Conservation (phyloP, 2,797 vertebrate species). For the Stomatorhinus walkeri region DNA sequence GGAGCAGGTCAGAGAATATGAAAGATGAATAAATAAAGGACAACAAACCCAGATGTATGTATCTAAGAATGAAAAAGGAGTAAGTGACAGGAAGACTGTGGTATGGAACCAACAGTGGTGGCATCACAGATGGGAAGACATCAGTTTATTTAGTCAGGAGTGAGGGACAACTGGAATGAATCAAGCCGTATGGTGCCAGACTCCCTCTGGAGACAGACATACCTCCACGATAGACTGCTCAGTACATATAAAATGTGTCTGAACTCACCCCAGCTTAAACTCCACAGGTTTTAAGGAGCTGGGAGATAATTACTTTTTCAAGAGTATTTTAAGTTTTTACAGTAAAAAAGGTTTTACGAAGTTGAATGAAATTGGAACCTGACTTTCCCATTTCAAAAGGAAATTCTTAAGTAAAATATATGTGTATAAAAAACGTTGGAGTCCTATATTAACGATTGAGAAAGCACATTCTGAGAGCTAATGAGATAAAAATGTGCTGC, state of each 20-base stretch:
- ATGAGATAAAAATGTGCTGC: neutral
- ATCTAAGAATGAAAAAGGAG: neutral
- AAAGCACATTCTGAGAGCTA: neutral
- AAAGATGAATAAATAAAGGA: neutral
- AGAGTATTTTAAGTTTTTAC: constrained; percentile 29
- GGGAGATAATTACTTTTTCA: constrained; percentile 19
- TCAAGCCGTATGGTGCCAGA: neutral
- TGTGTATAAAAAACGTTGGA: neutral
- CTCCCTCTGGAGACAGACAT: neutral
- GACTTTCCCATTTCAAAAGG: neutral
- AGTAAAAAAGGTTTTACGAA: constrained; percentile 5
- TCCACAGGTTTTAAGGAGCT: constrained; percentile 35
- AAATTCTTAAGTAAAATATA: neutral
- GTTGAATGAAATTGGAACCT: neutral
- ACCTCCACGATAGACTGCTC: constrained; percentile 44
- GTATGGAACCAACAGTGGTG: neutral
- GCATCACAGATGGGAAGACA: neutral
- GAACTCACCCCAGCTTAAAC: constrained; percentile 39
- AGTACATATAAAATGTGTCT: constrained; percentile 48
- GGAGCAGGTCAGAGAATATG: neutral
- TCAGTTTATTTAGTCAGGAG: neutral
- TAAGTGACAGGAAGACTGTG: neutral
- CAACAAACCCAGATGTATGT: neutral
- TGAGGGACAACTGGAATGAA: neutral
- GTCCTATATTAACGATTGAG: neutral